Base-by-base conservation (phyloP, 2,888 invertebrate species). In the Aspidiotus destructor region DNA sequence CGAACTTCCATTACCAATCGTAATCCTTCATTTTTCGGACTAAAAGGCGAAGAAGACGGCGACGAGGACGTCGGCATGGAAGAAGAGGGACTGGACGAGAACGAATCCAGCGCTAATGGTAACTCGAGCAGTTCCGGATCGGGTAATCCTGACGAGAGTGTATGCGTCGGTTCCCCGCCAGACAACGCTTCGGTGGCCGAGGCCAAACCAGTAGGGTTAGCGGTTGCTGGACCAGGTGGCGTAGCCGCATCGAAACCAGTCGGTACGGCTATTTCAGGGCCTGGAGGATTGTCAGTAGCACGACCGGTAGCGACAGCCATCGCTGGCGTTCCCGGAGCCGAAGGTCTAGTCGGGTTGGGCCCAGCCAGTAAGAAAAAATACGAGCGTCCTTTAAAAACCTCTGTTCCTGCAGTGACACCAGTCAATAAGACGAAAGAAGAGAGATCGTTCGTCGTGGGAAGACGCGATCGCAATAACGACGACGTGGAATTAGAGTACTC, bases 281-380 rank as follows among this genome's bases (percentile, higher is more conserved):
- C 82, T 0, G 83, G 83, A 55, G 88, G 88, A 0, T 76, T 87
- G 9, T 88, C 88, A 0, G 79, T 88, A 6, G 85, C 88, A 0
- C 80, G 83, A 7, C 88, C 88, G 0, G 80, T 86, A 0, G 88
- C 84, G 28, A 88, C 88, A 0, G 88, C 88, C 8, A 84, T 89
- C 48, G 88, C 88, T 1, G 88, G 88, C 1, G 79, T 88, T 40
- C 71, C 72, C 40, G 75, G 75, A 9, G 73, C 72, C 42, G 72
- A 71, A 61, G 70, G 64, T 3, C 60, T 72, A 17, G 70, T 72
- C 16, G 72, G 72, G 7, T 70, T 72, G n/a, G 70, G 62, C 15
- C 67, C 71, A 16, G 65, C 41, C 40, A 69, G 65, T 7, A 71
- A 70, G 42, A 71, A 55, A 71, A 65, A 71, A 71, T 72, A 63